Percentiles rank a stretch among this genome's conserved stretches.
Conservation (phyloP, 2,113 vertebrate species). For the Spermophilus dauricus region DNA sequence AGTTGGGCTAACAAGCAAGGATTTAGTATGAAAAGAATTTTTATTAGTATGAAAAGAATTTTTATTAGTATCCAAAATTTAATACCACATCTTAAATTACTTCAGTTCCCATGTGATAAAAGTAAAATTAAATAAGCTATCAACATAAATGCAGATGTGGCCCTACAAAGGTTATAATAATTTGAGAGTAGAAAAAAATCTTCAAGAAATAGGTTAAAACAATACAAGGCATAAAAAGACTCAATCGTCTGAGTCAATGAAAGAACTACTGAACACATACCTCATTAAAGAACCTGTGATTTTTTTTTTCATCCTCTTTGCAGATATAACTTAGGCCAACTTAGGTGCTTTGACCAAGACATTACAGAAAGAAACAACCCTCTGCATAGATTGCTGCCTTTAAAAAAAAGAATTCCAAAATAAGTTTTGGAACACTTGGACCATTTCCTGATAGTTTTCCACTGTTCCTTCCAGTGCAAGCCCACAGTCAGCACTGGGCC, state of each 20-base stretch:
- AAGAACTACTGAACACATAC: too few species aligned
- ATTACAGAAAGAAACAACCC: too few species aligned
- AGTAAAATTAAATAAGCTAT: constrained; percentile 63
- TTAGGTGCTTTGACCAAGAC: too few species aligned
- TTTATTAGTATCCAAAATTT: constrained; percentile 30
- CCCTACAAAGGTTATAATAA: background rate
- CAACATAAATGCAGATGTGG: background rate
- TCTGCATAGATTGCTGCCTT: too few species aligned
- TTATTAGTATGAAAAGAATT: constrained; percentile 36
- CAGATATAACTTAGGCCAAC: too few species aligned
- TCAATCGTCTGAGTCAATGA: background rate
- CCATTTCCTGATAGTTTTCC: too few species aligned
- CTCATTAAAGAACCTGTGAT: too few species aligned
- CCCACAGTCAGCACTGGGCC: too few species aligned
- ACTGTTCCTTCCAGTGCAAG: too few species aligned
- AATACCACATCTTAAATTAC: constrained; percentile 37
- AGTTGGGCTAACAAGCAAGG: background rate
- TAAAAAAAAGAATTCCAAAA: too few species aligned
- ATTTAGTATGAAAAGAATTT: constrained; percentile 24
- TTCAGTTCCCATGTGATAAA: constrained; percentile 33
- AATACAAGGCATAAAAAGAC: background rate
- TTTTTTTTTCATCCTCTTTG: too few species aligned
- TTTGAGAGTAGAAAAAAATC: background rate
- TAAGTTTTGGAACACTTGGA: too few species aligned
- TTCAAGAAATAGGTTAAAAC: constrained; percentile 43